Evolutionary conservation across 2,797 vertebrate species (phyloP).

Genomic region (Brotula barbata): DNA sequence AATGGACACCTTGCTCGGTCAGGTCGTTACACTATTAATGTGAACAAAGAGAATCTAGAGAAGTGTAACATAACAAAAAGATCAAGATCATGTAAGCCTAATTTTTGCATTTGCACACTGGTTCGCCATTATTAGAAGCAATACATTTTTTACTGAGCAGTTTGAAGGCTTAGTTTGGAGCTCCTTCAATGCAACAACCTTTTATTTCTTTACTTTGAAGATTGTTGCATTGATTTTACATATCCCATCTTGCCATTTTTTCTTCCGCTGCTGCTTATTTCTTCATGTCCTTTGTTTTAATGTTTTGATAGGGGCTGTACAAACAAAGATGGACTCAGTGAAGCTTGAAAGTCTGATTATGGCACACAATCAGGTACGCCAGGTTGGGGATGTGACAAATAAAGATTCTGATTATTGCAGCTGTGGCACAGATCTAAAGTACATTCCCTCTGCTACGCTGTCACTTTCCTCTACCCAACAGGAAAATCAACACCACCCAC

Average conservation of each 20-base stretch:
- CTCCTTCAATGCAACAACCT: conserved; percentile 29
- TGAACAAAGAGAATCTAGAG: conserved; percentile 8
- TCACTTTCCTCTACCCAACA: conserved; percentile 60
- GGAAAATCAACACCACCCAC: conserved; percentile 71
- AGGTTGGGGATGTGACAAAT: no score
- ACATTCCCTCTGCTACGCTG: conserved; percentile 55
- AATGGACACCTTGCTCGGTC: conserved; percentile 25
- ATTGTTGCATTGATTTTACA: conserved; percentile 20
- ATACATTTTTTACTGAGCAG: conserved; percentile 13
- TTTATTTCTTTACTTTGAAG: conserved; percentile 25
- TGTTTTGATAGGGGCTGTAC: conserved; percentile 17
- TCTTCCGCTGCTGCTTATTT: neutral
- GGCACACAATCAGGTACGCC: no score
- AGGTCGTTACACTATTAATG: conserved; percentile 29
- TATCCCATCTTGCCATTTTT: conserved; percentile 10
- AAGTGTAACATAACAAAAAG: neutral
- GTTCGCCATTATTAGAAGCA: conserved; percentile 22
- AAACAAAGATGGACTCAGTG: conserved; percentile 39
- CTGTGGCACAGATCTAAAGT: conserved; percentile 58
- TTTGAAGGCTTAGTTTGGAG: conserved; percentile 10
- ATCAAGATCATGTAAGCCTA: neutral
- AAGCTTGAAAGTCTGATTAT: no score
- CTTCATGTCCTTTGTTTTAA: no score
- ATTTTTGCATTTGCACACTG: conserved; percentile 28
- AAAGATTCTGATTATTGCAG: conserved; percentile 51